Percentiles rank a stretch among this genome's conserved stretches.
These are phyloP conservation scores for Norana najaformis DNA, from an alignment of 2,888 invertebrate species.

Conservation along the genomic window DNA sequence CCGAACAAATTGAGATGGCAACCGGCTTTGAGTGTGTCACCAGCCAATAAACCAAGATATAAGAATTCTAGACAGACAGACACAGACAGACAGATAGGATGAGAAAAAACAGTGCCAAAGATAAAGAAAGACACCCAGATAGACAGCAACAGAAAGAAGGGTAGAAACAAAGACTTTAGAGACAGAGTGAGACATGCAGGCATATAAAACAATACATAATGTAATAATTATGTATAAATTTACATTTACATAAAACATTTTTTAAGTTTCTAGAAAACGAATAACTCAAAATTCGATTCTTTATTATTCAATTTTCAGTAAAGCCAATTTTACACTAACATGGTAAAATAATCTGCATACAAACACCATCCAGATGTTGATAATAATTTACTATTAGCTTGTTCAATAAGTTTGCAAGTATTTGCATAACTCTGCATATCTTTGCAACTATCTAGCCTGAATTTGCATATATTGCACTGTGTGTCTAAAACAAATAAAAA, in stretches of 20 bases:
- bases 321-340: not conserved
- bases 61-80: not conserved
- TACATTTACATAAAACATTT: not conserved
- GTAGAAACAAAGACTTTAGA: no score
- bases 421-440: not conserved
- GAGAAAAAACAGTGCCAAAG: not conserved
- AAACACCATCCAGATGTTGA: not conserved
- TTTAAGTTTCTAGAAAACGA: not conserved
- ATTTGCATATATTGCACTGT: constrained; percentile 13
- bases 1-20: not conserved
- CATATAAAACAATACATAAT: not conserved
- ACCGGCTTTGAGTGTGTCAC: not conserved
- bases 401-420: not conserved
- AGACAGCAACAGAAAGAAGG: not conserved
- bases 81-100: not conserved
- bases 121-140: not conserved
- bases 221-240: not conserved
- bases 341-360: not conserved
- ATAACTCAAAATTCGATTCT: not conserved
- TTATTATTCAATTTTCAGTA: not conserved
- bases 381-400: not conserved
- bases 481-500: not conserved
- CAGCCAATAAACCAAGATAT: not conserved
- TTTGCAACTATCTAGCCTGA: not conserved
- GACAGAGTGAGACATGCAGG: not conserved